These are phyloP conservation scores for Acanthurus tractus DNA, from an alignment of 2,797 vertebrate genomes.

Conservation along the genomic window DNA sequence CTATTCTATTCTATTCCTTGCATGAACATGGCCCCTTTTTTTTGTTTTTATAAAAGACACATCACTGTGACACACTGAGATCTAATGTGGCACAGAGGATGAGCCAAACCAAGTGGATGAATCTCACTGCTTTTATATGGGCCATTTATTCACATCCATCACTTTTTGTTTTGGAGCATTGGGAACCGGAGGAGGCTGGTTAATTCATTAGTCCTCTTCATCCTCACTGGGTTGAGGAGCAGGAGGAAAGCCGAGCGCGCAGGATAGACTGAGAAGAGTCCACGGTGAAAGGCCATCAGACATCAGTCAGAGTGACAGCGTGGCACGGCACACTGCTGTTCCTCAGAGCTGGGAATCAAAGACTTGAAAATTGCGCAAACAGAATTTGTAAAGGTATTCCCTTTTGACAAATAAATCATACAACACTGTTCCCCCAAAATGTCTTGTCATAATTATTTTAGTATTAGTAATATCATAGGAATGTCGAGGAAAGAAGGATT, in stretches of 20 bases:
- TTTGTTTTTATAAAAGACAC: conserved; percentile 51
- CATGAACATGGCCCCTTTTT: conserved; percentile 59
- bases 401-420: neutral
- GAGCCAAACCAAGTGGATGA: conserved; percentile 36
- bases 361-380: conserved; percentile 1
- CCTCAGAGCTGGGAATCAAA: conserved; percentile 17
- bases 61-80: conserved; percentile 56
- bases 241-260: conserved; percentile 16
- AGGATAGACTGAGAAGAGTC: conserved; percentile 38
- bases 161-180: conserved; percentile 56
- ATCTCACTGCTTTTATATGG: conserved; percentile 60
- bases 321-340: conserved; percentile 19
- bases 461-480: too few relatives aligned
- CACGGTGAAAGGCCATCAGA: conserved; percentile 46
- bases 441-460: conserved; percentile 3
- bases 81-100: conserved; percentile 62
- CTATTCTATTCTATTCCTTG: conserved; percentile 42
- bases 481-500: neutral
- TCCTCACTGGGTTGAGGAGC: conserved; percentile 54
- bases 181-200: conserved; percentile 35
- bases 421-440: neutral
- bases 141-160: conserved; percentile 73
- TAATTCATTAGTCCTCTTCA: conserved; percentile 67
- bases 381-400: conserved; percentile 8
- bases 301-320: conserved; percentile 54